Base-by-base conservation (phyloP, 2,888 invertebrate genomes). In the Meloe dianella region DNA sequence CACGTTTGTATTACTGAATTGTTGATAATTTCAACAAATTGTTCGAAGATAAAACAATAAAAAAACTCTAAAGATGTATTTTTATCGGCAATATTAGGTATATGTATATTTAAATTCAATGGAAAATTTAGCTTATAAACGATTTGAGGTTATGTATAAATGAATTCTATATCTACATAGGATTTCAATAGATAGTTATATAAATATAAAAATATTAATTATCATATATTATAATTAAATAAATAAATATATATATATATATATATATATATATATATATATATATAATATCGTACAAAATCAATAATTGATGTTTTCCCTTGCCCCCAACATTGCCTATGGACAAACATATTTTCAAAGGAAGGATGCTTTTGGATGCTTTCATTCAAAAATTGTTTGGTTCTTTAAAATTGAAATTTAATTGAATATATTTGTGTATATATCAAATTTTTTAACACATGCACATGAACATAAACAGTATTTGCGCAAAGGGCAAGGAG, bases 271-370 rank as follows among this genome's bases (percentile, higher is more conserved):
- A 63, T 65, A 65, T 68, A 7, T 38, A 66, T 75, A 73, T 75
- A 75, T 74, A 77, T 77, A 77, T 75, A 77, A 73, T 75, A 76
- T 74, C 74, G 75, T 75, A 78, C 77, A 82, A 82, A 82, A 82
- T 82, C 82, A 82, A 82, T 82, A 82, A 80, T 79, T 81, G 80
- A 81, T 80, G 78, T 78, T 76, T 75, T 79, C 80, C 80, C 80
- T 80, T 79, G 67, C 78, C 81, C 81, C 80, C 75, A 61, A 61
- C 68, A 61, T 66, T 69, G 66, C 68, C 66, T 64, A 66, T 69
- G 64, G 66, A 69, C 66, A 69, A 66, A 57, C n/a, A 63, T 63
- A 69, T 66, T 69, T 57, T 57, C 56, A 69, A 61, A 59, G 58
- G 59, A 64, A 56, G 24, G 5, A n/a, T n/a, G n/a, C n/a, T n/a